phyloP scores from a whole-genome alignment of 2,888 invertebrate species.

The Plagodis dolabraria region DNA sequence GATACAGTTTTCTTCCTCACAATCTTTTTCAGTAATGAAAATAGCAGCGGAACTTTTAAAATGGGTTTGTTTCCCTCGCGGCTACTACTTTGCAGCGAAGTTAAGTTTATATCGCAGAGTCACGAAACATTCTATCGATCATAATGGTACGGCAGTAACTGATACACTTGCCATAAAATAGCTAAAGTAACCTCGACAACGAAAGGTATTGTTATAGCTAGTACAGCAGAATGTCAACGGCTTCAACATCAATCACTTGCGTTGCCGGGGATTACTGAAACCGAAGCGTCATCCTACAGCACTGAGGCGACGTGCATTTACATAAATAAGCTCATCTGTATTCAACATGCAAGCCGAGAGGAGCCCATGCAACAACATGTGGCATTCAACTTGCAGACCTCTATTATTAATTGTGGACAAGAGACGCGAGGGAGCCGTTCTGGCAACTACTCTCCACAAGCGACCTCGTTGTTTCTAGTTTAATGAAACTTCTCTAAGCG shows the following conservation, averaged over 20 bases:
- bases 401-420: constrained; percentile 81
- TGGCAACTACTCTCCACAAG: constrained; percentile 45
- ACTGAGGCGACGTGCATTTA: constrained; percentile 71
- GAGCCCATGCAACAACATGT: constrained; percentile 80
- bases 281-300: constrained; percentile 66
- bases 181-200: constrained; percentile 42
- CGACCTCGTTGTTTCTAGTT: constrained; percentile 62
- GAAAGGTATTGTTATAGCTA: constrained; percentile 46
- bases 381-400: constrained; percentile 79
- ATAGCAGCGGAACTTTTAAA: constrained; percentile 10
- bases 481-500: constrained; percentile 60
- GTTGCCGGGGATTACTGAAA: constrained; percentile 70
- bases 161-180: background rate
- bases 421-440: constrained; percentile 66
- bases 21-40: constrained; percentile 21
- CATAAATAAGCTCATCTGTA: constrained; percentile 83
- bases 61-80: constrained; percentile 7
- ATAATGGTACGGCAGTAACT: background rate
- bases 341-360: constrained; percentile 73
- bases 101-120: constrained; percentile 7
- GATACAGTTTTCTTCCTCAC: constrained; percentile 27
- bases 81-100: background rate
- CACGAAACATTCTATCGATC: constrained; percentile 14
- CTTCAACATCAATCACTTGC: constrained; percentile 76
- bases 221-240: constrained; percentile 65